Evolutionary conservation across 2,888 invertebrate species (phyloP).

Genomic region (Julus scanicus): DNA sequence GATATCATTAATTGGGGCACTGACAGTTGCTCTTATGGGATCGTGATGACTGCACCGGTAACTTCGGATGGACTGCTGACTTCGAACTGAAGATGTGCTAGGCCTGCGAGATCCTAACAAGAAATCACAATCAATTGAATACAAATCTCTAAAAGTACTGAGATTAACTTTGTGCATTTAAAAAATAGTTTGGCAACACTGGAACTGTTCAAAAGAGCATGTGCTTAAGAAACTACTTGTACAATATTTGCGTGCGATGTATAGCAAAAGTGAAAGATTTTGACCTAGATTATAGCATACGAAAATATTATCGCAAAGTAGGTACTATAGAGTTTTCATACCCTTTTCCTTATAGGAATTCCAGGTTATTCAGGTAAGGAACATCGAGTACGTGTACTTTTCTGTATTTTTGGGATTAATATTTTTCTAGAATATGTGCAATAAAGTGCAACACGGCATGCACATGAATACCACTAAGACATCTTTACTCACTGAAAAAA

Average conservation of each 20-base stretch:
- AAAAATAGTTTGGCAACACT: background rate
- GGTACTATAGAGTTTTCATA: too few relatives aligned
- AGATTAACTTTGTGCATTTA: background rate
- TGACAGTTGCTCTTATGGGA: slow-evolving; percentile 50
- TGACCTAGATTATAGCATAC: too few relatives aligned
- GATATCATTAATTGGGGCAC: slow-evolving; percentile 50
- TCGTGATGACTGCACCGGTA: slow-evolving; percentile 53
- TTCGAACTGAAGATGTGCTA: slow-evolving; percentile 52
- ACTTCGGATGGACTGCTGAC: slow-evolving; percentile 54
- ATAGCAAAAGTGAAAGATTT: background rate
- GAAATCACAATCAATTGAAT: background rate
- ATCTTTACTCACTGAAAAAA: background rate
- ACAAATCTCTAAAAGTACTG: background rate
- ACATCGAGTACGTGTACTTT: too few relatives aligned
- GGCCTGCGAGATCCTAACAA: slow-evolving; percentile 53
- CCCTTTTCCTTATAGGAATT: too few relatives aligned
- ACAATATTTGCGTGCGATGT: slow-evolving; percentile 17
- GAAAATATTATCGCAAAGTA: too few relatives aligned
- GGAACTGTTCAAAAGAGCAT: background rate
- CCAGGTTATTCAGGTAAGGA: too few relatives aligned
- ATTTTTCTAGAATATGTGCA: background rate
- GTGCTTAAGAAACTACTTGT: background rate
- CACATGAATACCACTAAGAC: background rate
- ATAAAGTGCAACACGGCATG: background rate
- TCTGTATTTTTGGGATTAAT: background rate